Conservation (phyloP, 1,140 invertebrate species). For the Drosophila suzukii region DNA sequence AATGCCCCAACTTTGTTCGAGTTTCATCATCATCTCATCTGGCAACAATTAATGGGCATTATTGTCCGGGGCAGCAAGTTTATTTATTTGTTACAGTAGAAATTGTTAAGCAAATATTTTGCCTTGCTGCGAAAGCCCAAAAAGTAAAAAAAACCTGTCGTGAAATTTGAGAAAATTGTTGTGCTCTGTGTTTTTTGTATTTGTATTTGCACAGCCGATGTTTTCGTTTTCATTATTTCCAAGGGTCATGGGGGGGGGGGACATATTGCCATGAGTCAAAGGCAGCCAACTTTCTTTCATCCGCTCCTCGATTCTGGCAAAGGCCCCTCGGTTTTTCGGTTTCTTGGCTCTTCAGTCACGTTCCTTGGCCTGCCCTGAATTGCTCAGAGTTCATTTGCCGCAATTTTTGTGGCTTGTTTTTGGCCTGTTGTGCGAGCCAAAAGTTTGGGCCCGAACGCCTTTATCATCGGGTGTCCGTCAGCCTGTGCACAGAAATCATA, state of each 20-base stretch:
- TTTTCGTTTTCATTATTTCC: slow-evolving; percentile 73
- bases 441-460: slow-evolving; percentile 19
- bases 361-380: slow-evolving; percentile 72
- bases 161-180: slow-evolving; percentile 74
- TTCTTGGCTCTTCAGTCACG: slow-evolving; percentile 43
- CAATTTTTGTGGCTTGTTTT: slow-evolving; percentile 20
- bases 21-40: slow-evolving; percentile 50
- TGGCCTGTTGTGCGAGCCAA: slow-evolving; percentile 39
- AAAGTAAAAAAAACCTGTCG: slow-evolving; percentile 60
- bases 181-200: slow-evolving; percentile 36
- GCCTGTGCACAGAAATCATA: slow-evolving; percentile 74
- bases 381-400: slow-evolving; percentile 56
- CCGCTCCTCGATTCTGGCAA: slow-evolving; percentile 68
- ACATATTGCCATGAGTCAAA: slow-evolving; percentile 60
- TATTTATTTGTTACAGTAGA: slow-evolving; percentile 75
- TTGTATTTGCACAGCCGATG: slow-evolving; percentile 41
- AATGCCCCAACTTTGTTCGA: slow-evolving; percentile 60
- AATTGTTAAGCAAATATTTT: slow-evolving; percentile 80
- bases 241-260: slow-evolving; percentile 1
- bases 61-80: slow-evolving; percentile 51
- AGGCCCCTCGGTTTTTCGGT: slow-evolving; percentile 13
- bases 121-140: slow-evolving; percentile 21
- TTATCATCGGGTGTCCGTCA: slow-evolving; percentile 10
- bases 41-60: slow-evolving; percentile 75
- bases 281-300: slow-evolving; percentile 65